phyloP scores from a whole-genome alignment of 2,888 invertebrate genomes.

The Octonoba sinensis region DNA sequence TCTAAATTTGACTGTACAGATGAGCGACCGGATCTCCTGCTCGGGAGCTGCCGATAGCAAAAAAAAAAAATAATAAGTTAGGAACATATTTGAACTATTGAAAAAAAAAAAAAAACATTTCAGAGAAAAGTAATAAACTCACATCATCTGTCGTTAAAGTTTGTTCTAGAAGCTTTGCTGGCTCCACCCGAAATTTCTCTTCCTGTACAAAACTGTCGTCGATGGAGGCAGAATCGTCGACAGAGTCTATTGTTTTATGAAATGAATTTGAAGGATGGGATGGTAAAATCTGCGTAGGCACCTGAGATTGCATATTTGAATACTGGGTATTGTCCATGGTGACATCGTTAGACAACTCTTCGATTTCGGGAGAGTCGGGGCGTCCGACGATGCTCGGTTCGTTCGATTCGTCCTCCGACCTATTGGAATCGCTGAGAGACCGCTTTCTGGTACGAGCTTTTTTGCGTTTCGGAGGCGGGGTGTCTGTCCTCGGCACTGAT shows the following conservation, averaged over 20 bases:
- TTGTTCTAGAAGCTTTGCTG: slow-evolving; percentile 58
- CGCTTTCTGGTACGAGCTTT: slow-evolving; percentile 47
- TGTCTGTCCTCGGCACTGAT: slow-evolving; percentile 24
- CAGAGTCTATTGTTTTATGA: slow-evolving; percentile 34
- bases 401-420: slow-evolving; percentile 40
- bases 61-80: not conserved
- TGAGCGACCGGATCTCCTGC: slow-evolving; percentile 16
- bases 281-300: slow-evolving; percentile 44
- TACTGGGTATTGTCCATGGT: slow-evolving; percentile 35
- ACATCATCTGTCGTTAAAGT: slow-evolving; percentile 61
- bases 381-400: slow-evolving; percentile 53
- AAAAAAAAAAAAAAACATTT: not conserved
- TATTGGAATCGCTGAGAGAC: slow-evolving; percentile 52
- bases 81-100: not conserved
- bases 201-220: slow-evolving; percentile 41
- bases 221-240: slow-evolving; percentile 44
- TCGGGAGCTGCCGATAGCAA: slow-evolving; percentile 18
- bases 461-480: slow-evolving; percentile 36
- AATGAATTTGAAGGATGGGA: slow-evolving; percentile 47
- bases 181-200: slow-evolving; percentile 58
- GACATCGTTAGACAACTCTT: slow-evolving; percentile 50
- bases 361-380: slow-evolving; percentile 45
- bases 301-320: slow-evolving; percentile 45
- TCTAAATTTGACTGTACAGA: slow-evolving; percentile 35
- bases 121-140: slow-evolving; percentile 18